phyloP scores from a whole-genome alignment of 2,797 vertebrate genomes.

The Sebastes itinus region DNA sequence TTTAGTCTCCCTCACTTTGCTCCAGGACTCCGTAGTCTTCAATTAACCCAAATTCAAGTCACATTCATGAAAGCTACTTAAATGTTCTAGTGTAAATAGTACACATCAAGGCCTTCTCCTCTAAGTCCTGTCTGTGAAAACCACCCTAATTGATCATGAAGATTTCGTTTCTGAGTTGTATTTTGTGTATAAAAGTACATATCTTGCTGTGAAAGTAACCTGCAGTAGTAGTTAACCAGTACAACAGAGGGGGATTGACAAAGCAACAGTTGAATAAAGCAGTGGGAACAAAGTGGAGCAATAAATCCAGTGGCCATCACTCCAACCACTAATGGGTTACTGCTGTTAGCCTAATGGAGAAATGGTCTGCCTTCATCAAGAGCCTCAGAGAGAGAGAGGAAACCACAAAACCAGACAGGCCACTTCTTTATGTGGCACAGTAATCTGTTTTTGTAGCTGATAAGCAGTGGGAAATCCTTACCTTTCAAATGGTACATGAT shows the following conservation, averaged over 20 bases:
- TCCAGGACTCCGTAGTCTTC: too few relatives aligned
- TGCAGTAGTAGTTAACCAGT: not conserved
- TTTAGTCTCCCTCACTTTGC: too few relatives aligned
- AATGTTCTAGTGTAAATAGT: too few relatives aligned
- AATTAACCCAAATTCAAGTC: too few relatives aligned
- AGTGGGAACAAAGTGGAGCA: not conserved
- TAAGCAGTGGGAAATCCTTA: not conserved
- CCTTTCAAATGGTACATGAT: not conserved
- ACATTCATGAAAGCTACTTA: too few relatives aligned
- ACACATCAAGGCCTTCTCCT: too few relatives aligned
- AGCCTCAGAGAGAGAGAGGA: not conserved
- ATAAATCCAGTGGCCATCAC: not conserved
- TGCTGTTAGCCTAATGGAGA: conserved; percentile 14
- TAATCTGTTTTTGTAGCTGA: not conserved
- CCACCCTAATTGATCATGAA: not conserved
- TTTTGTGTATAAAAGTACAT: not conserved
- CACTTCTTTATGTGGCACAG: not conserved
- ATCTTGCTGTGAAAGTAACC: not conserved
- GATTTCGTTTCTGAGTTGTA: not conserved
- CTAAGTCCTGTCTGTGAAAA: too few relatives aligned
- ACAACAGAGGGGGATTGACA: not conserved
- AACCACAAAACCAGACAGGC: not conserved
- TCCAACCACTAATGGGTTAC: conserved; percentile 4
- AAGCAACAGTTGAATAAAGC: not conserved
- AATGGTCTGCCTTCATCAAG: not conserved